Percentiles rank a stretch among this genome's conserved stretches.
These are phyloP conservation scores for Ibycter americanus DNA, from an alignment of 2,797 vertebrate species.

Conservation along the genomic window DNA sequence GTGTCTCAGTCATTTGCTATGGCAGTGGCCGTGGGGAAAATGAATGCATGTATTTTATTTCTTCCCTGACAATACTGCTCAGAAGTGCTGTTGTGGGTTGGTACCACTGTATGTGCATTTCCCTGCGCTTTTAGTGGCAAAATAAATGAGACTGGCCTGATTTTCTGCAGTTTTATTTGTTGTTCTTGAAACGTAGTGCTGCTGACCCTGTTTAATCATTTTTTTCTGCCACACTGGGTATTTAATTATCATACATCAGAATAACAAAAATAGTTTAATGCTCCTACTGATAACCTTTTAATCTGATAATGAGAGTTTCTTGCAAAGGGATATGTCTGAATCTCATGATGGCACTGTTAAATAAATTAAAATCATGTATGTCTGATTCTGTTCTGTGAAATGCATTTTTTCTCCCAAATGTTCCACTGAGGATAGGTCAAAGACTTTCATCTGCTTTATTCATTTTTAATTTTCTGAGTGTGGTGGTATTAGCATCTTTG, in stretches of 20 bases:
- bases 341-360: not conserved
- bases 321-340: not conserved
- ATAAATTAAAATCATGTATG: not conserved
- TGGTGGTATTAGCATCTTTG: not conserved
- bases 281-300: not conserved
- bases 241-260: not conserved
- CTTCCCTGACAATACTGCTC: not conserved
- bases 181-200: not conserved
- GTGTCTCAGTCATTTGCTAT: not conserved
- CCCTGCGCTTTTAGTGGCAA: not conserved
- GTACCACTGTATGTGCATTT: not conserved
- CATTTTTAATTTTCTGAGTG: not conserved
- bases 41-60: not conserved
- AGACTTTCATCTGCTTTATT: constrained; percentile 5
- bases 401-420: not conserved
- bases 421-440: not conserved
- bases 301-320: not conserved
- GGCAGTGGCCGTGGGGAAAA: not conserved
- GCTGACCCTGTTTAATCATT: not conserved
- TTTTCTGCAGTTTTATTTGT: not conserved
- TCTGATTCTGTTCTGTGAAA: not conserved
- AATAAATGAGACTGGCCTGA: not conserved
- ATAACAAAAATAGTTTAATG: not conserved
- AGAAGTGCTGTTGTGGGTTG: not conserved
- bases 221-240: not conserved